Conservation (phyloP, 2,888 invertebrate species). For the Oligia latruncula region DNA sequence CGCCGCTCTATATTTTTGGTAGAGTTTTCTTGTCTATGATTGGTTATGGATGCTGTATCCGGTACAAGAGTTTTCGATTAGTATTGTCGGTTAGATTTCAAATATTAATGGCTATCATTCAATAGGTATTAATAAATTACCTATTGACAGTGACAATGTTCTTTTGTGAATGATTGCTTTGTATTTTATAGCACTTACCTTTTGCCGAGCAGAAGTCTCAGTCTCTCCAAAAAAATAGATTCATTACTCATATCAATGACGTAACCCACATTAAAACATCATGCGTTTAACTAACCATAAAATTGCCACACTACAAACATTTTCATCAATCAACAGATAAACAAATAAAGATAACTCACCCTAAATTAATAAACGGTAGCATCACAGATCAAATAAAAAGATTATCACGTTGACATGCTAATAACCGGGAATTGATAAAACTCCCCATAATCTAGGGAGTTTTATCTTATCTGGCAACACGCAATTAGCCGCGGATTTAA, state of each 20-base stretch:
- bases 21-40: conserved; percentile 52
- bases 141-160: neutral
- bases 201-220: no score
- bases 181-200: no score
- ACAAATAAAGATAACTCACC: conserved; percentile 64
- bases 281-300: conserved; percentile 22
- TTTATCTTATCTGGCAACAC: conserved; percentile 86
- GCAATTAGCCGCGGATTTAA: conserved; percentile 82
- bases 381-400: conserved; percentile 63
- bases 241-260: neutral
- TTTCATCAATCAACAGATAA: conserved; percentile 45
- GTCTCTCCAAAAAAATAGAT: no score
- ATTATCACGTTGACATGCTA: conserved; percentile 68
- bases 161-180: no score
- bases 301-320: conserved; percentile 26
- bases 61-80: conserved; percentile 69
- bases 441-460: conserved; percentile 69
- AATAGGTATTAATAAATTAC: neutral
- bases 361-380: conserved; percentile 85
- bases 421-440: conserved; percentile 72
- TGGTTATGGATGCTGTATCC: conserved; percentile 56
- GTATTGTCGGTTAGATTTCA: conserved; percentile 8
- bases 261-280: neutral
- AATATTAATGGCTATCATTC: neutral
- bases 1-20: conserved; percentile 41